phyloP scores from a whole-genome alignment of 2,797 vertebrate genomes.

The Alectoris magna region DNA sequence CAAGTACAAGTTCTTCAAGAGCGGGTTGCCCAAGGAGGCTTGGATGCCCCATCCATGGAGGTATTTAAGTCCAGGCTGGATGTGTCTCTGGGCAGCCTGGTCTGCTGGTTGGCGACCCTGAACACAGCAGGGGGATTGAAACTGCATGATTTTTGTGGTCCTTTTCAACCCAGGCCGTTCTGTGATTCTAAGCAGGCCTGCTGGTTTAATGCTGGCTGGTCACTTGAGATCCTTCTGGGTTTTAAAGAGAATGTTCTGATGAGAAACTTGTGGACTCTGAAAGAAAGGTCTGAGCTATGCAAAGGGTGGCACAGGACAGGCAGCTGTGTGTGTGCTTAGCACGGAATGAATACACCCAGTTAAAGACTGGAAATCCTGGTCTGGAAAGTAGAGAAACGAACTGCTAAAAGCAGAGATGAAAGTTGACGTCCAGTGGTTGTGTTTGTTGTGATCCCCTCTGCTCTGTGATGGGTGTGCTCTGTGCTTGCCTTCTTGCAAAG shows the following conservation, averaged over 20 bases:
- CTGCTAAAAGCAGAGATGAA: not conserved
- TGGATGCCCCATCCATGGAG: too few relatives aligned
- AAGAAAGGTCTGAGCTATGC: not conserved
- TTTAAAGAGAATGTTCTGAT: not conserved
- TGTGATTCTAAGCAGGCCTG: not conserved
- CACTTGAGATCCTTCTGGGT: not conserved
- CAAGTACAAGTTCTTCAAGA: too few relatives aligned
- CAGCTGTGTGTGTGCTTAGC: not conserved
- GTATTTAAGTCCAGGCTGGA: too few relatives aligned
- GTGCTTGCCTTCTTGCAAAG: not conserved
- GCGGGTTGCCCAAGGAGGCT: too few relatives aligned
- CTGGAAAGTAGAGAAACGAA: rapidly evolving
- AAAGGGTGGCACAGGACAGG: too few relatives aligned
- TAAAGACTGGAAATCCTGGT: rapidly evolving
- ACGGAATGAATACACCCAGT: rapidly evolving
- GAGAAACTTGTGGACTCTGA: not conserved
- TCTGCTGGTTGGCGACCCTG: too few relatives aligned
- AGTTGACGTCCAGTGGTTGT: not conserved
- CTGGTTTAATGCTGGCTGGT: not conserved
- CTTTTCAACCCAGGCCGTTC: too few relatives aligned
- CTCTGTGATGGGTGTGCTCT: rapidly evolving
- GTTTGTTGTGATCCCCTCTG: not conserved
- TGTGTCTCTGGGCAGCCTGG: too few relatives aligned
- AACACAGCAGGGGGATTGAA: too few relatives aligned
- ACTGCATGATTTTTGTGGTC: too few relatives aligned